Evolutionary conservation across 2,888 invertebrate species (phyloP).

Genomic region (Sminthurides aquaticus): DNA sequence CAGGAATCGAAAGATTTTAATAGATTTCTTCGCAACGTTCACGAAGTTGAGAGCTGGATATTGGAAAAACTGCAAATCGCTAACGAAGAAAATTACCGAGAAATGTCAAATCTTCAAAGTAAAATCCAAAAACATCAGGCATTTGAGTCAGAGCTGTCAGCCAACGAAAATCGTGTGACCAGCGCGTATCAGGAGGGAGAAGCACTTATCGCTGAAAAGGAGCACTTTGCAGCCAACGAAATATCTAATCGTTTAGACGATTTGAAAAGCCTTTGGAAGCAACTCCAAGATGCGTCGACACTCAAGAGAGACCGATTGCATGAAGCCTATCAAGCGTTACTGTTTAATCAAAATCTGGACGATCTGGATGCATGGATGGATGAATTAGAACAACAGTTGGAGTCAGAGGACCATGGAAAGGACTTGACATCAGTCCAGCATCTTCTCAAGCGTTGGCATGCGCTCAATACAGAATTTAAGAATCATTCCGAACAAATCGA

Average conservation of each 20-base stretch:
- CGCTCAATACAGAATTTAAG: constrained; percentile 77
- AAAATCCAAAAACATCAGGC: constrained; percentile 94
- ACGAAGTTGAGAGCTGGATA: constrained; percentile 83
- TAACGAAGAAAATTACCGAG: constrained; percentile 85
- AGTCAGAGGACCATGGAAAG: constrained; percentile 72
- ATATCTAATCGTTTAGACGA: constrained; percentile 68
- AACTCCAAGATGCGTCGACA: constrained; percentile 71
- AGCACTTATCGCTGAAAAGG: constrained; percentile 60
- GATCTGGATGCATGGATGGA: constrained; percentile 92
- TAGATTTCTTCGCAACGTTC: constrained; percentile 76
- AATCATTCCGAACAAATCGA: constrained; percentile 77
- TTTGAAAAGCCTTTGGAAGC: constrained; percentile 77
- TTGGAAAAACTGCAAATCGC: constrained; percentile 89
- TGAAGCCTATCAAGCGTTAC: constrained; percentile 83
- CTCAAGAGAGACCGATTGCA: constrained; percentile 75
- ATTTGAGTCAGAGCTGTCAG: constrained; percentile 87
- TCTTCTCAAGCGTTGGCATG: constrained; percentile 55
- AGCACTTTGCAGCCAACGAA: constrained; percentile 83
- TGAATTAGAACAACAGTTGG: constrained; percentile 69
- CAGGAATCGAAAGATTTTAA: constrained; percentile 81
- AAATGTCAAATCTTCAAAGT: constrained; percentile 91
- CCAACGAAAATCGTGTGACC: constrained; percentile 78
- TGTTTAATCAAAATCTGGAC: constrained; percentile 80
- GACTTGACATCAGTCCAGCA: constrained; percentile 80
- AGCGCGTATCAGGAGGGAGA: constrained; percentile 74